Evolutionary conservation across 2,888 invertebrate species (phyloP), one percentile per base, ranked within the genome.

Genomic region (Allygus modestus): DNA sequence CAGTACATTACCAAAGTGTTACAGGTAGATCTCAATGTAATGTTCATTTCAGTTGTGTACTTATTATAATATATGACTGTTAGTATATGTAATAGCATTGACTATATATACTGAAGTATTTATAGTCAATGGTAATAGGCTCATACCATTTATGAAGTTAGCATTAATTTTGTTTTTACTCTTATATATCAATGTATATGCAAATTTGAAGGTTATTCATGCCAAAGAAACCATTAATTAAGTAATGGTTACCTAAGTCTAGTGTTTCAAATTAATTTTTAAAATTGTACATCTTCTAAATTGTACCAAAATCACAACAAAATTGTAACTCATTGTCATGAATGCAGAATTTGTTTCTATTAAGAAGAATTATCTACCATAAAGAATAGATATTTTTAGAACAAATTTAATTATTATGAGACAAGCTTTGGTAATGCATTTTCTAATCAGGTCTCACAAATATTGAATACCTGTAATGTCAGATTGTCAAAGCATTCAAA

Each of bases 1-100:
- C 58, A 65, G 65, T 79, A 58, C 41, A 58, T 51, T 51, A 79
- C 79, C 79, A 79, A 79, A 79, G 79, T 77, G 31, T 79, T 79
- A 79, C 23, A 28, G 51, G 17, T 79, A 79, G 79, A 79, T 79
- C 79, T 79, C 79, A 51, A 37, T 79, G 79, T 79, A 43, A 79
- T 79, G 37, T 77, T 46, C 23, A 41, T 77, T 77, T 77, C 33
- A 41, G 73, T 73, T 73, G 20, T 28, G 65, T 65, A 65, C 65
- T 28, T 65, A 58, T 23, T 58, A 58, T n/a, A n/a, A n/a, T 58
- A 65, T 65, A 65, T 65, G 65, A 65, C 31, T 15, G 65, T 65
- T 65, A 28, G 65, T 65, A 65, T 4, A 65, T 65, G 65, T 65
- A 65, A n/a, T n/a, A n/a, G n/a, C n/a, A n/a, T n/a, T n/a, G n/a